phyloP scores from a whole-genome alignment of 1,140 invertebrate genomes.

The Cydia amplana region DNA sequence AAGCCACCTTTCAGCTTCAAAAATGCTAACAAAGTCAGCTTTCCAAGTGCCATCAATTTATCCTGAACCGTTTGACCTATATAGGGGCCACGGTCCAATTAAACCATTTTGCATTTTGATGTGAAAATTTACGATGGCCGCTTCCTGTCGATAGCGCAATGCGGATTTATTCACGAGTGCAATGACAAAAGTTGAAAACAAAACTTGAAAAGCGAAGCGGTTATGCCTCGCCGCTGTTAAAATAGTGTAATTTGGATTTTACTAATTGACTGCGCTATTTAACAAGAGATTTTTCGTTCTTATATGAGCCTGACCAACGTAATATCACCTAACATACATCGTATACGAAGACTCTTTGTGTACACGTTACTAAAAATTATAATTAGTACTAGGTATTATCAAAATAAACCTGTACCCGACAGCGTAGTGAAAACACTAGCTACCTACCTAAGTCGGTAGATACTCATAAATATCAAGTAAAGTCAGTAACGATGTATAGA shows the following conservation, averaged over 20 bases:
- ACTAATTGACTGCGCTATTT: neutral
- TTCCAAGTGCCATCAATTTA: constrained; percentile 72
- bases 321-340: too few relatives aligned
- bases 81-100: constrained; percentile 75
- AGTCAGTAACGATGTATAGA: too few relatives aligned
- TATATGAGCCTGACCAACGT: neutral
- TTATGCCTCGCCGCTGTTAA: constrained; percentile 4
- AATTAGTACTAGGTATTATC: too few relatives aligned
- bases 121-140: constrained; percentile 73
- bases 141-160: constrained; percentile 54
- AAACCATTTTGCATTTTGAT: constrained; percentile 78
- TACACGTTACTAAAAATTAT: too few relatives aligned
- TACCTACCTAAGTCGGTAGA: too few relatives aligned
- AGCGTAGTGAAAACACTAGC: too few relatives aligned
- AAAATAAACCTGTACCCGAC: too few relatives aligned
- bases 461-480: too few relatives aligned
- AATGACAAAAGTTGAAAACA: constrained; percentile 43
- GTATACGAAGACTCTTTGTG: too few relatives aligned
- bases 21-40: constrained; percentile 50
- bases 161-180: constrained; percentile 52
- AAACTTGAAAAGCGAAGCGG: constrained; percentile 22
- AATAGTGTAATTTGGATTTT: constrained; percentile 4
- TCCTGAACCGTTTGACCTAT: constrained; percentile 74
- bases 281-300: neutral
- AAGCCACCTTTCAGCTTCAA: constrained; percentile 24